phyloP scores from a whole-genome alignment of 2,888 invertebrate genomes.

The Cybosia mesomella region DNA sequence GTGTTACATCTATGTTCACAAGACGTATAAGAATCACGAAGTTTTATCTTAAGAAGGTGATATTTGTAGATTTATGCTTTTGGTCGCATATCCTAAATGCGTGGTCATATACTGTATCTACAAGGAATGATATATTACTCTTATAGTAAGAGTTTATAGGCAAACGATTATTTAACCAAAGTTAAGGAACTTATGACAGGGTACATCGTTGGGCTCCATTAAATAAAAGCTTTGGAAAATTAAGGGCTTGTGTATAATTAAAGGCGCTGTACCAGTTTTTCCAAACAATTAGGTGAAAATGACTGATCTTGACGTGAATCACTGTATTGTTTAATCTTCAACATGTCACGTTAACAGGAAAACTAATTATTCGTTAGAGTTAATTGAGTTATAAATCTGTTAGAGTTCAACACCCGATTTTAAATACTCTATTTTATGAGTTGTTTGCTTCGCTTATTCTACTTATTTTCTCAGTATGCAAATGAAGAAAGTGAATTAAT shows the following conservation, averaged over 20 bases:
- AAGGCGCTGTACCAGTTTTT: background rate
- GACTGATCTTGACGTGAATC: background rate
- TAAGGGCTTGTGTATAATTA: background rate
- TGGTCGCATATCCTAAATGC: no score
- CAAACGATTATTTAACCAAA: background rate
- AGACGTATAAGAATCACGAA: no score
- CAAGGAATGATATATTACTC: no score
- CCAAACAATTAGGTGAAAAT: background rate
- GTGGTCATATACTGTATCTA: no score
- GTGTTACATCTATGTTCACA: no score
- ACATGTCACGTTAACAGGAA: background rate
- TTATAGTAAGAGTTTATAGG: no score
- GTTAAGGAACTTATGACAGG: background rate
- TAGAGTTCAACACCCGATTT: background rate
- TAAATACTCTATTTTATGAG: no score
- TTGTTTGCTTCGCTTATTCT: no score
- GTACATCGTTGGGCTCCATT: background rate
- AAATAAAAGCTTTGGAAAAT: background rate
- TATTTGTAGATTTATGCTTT: no score
- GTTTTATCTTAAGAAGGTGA: no score
- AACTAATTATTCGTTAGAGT: background rate
- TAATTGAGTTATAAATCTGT: background rate
- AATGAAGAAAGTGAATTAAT: no score
- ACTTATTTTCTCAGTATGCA: no score
- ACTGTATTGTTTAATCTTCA: background rate